These are phyloP conservation scores for Syndactyla subalaris DNA, from an alignment of 2,797 vertebrate species.

Conservation along the genomic window DNA sequence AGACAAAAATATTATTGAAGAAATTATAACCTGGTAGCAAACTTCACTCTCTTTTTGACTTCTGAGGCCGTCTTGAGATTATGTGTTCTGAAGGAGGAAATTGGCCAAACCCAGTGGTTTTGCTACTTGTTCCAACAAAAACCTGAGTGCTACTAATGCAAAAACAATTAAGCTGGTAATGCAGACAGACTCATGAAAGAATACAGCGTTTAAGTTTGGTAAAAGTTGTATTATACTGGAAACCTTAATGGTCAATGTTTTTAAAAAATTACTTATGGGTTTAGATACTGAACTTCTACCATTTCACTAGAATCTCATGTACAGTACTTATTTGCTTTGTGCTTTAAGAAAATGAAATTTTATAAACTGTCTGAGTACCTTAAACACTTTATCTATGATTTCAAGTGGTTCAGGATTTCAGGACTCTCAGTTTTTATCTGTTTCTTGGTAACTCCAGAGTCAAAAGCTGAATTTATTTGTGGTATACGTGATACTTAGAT, in stretches of 20 bases:
- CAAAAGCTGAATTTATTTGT: not conserved
- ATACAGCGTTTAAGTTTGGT: not conserved
- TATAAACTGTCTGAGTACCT: not conserved
- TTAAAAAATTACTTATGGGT: fast-evolving
- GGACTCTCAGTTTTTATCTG: not conserved
- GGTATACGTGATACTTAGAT: not conserved
- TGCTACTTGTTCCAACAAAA: not conserved
- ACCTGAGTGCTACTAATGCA: not conserved
- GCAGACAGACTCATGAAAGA: not conserved
- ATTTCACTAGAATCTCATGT: not conserved
- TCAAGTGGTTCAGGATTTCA: not conserved
- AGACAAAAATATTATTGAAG: not conserved
- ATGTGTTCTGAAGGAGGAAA: not conserved
- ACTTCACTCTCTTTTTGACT: not conserved
- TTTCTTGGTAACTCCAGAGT: not conserved
- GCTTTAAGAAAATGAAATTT: not conserved
- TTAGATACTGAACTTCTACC: not conserved
- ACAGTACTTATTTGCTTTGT: not conserved
- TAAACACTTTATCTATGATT: not conserved
- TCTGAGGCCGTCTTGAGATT: not conserved
- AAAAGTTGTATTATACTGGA: not conserved
- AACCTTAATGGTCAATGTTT: not conserved
- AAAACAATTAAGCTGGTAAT: not conserved
- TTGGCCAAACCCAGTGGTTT: not conserved
- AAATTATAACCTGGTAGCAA: not conserved